Conservation (phyloP, 2,888 invertebrate genomes). For the Bimastos eiseni region DNA sequence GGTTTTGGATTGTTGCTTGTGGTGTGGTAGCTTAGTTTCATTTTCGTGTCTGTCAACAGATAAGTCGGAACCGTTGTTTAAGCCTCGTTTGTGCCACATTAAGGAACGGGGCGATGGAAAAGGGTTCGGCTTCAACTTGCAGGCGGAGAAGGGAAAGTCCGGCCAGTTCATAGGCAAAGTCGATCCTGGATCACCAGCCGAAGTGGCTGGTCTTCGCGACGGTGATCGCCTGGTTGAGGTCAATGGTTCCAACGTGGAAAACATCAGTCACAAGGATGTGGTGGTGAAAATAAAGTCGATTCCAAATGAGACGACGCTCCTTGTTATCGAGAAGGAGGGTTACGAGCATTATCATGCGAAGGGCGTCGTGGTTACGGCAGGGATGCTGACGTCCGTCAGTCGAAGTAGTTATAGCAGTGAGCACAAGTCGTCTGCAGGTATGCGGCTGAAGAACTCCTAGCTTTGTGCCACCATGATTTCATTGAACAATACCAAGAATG, state of each 20-base stretch:
- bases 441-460: neutral
- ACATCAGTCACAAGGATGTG: conserved; percentile 65
- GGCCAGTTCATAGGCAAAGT: conserved; percentile 39
- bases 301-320: conserved; percentile 79
- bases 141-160: conserved; percentile 34
- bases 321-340: conserved; percentile 79
- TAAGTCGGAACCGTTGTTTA: neutral
- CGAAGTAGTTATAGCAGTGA: neutral
- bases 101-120: conserved; percentile 29
- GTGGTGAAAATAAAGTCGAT: conserved; percentile 85
- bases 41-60: neutral
- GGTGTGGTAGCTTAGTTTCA: neutral
- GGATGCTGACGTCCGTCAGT: neutral
- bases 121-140: conserved; percentile 41
- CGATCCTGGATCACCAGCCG: conserved; percentile 38
- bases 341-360: conserved; percentile 73
- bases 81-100: conserved; percentile 36
- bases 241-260: conserved; percentile 36
- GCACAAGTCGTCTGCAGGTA: conserved; percentile 5
- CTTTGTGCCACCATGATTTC: neutral
- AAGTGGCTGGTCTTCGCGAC: conserved; percentile 35
- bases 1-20: neutral
- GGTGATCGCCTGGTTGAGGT: conserved; percentile 40
- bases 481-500: neutral
- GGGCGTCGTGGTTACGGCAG: conserved; percentile 63